Conservation (phyloP, 2,888 invertebrate genomes). For the Netelia fuscicornis region DNA sequence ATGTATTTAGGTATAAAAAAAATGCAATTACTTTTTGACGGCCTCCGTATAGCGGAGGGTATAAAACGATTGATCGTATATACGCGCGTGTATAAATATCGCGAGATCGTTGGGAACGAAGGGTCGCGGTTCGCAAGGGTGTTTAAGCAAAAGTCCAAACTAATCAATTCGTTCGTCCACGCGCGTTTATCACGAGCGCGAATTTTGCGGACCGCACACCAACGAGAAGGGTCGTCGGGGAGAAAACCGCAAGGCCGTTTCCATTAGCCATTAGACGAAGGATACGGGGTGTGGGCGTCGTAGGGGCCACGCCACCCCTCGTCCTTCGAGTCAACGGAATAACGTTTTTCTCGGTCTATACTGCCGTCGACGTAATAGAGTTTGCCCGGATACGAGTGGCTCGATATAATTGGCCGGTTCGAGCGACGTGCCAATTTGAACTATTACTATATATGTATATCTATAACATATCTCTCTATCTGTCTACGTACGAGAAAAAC, state of each 20-base stretch:
- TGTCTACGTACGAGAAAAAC: no score
- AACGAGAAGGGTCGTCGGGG: constrained; percentile 58
- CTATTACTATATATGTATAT: no score
- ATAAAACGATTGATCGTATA: no score
- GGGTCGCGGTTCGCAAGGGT: constrained; percentile 37
- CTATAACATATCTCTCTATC: neutral
- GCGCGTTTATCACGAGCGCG: constrained; percentile 5
- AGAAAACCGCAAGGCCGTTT: constrained; percentile 69
- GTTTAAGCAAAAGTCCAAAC: constrained; percentile 72
- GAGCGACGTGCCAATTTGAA: constrained; percentile 39
- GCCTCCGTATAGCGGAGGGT: no score
- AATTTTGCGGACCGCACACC: constrained; percentile 31
- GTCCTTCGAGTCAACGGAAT: constrained; percentile 24
- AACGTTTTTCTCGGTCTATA: constrained; percentile 25
- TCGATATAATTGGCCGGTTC: constrained; percentile 42
- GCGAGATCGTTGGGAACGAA: neutral
- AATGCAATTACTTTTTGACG: no score
- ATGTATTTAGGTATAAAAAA: no score
- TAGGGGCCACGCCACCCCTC: constrained; percentile 32
- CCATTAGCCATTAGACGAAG: constrained; percentile 74
- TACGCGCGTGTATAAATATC: no score
- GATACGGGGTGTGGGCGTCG: constrained; percentile 4
- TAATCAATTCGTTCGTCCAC: constrained; percentile 62
- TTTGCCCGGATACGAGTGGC: constrained; percentile 38
- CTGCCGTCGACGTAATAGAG: constrained; percentile 42